Evolutionary conservation across 2,113 vertebrate genomes (phyloP), one percentile per base, ranked within the genome.

Genomic region (Thunnus thynnus): DNA sequence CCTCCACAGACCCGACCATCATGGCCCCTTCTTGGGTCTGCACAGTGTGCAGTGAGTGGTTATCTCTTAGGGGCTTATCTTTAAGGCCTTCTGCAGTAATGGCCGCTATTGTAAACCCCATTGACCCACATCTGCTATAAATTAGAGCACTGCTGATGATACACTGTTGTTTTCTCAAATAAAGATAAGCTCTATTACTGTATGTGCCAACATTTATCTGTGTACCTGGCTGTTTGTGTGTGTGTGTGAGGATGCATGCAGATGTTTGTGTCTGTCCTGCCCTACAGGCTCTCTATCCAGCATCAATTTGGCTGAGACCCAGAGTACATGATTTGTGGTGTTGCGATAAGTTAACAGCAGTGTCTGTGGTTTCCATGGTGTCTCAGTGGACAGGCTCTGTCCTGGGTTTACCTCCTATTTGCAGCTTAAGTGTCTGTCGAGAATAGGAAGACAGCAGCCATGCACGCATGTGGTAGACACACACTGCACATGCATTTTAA

Each of bases 31-130:
- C 58, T 55, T 64, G 77, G 70, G 62, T 85, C 75, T 88, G 58
- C 76, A 22, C 48, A 70, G 72, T 81, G 73, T 78, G 65, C 52
- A 65, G 58, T 75, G 60, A 72, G 36, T 27, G 70, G 65, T 85
- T 86, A 81, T 91, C 81, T 83, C 72, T 60, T 30, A 44, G 47
- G n/a, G 66, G 66, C 84, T 93, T 93, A 92, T 91, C 90, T 90
- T 77, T 85, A 88, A 80, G 81, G 72, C 79, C 83, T 78, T 85
- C 86, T 93, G 89, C 58, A 58, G 76, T 83, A 88, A 89, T 83
- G 73, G 62, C 32, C 36, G 48, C 61, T 70, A 76, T 65, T 86
- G 71, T 78, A 87, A 82, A 80, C 71, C 60, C 67, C 47, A 75
- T 57, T 86, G 67, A 83, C 70, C 78, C 18, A 32, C 1, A 62